Evolutionary conservation across 1,140 invertebrate species (phyloP).

Genomic region (Micrasema longulum): DNA sequence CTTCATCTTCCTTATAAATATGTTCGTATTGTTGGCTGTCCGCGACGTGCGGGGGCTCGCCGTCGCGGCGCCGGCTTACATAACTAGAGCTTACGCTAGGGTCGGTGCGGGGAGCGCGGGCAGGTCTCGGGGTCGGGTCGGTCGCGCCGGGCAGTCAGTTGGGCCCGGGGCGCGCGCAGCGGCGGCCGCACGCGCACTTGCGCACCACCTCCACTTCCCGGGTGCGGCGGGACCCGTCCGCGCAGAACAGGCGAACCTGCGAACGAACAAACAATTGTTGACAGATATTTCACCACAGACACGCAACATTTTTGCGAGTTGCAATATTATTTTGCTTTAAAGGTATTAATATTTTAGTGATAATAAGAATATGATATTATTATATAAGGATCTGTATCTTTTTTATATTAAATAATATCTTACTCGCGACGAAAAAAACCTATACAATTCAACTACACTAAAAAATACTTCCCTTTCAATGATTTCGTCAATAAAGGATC

Average conservation of each 20-base stretch:
- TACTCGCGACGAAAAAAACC: no score
- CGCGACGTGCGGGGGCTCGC: not conserved
- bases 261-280: slow-evolving; percentile 48
- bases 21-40: not conserved
- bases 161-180: slow-evolving; percentile 76
- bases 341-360: no score
- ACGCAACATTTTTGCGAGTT: no score
- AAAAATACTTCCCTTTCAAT: no score
- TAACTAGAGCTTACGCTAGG: slow-evolving; percentile 14
- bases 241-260: slow-evolving; percentile 89
- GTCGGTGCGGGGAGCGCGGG: slow-evolving; percentile 20
- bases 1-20: not conserved
- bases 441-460: no score
- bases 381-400: no score
- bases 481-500: no score
- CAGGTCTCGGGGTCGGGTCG: slow-evolving; percentile 16
- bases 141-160: slow-evolving; percentile 58
- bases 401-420: no score
- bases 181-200: slow-evolving; percentile 90
- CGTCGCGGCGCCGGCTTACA: slow-evolving; percentile 2
- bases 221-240: slow-evolving; percentile 91
- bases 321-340: no score
- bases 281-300: no score
- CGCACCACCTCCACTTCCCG: slow-evolving; percentile 96
- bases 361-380: no score